Evolutionary conservation across 2,113 vertebrate genomes (phyloP), one percentile per base, ranked within the genome.

Genomic region (Thalassoma bifasciatum): DNA sequence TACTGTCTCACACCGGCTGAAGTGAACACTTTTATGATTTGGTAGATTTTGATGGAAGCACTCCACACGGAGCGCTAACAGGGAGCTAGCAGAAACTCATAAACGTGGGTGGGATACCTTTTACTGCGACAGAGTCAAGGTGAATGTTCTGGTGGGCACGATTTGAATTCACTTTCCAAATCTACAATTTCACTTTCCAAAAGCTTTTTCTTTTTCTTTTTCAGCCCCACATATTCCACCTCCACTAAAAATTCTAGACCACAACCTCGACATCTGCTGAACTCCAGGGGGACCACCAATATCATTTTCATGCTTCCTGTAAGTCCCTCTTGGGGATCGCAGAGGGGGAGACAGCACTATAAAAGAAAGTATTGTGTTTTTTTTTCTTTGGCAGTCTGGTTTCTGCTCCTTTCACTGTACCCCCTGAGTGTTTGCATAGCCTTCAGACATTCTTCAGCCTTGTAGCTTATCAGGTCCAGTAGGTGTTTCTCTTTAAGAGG

Each of bases 241-340:
- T 68, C 34, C 34, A 30, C 53, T 42, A 64, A 71, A 68, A 23
- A 81, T 66, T 80, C 47, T 65, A 13, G 51, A 81, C 68, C 69
- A 77, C 44, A 40, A 36, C 30, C 14, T 0, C 4, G 19, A 66
- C 72, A 63, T 71, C 66, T 75, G 72, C 62, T 51, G 52, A 81
- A 64, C 64, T 77, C 64, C 57, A 57, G 46, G 37, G 68, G 71
- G 65, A 73, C 61, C 49, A 60, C 58, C 52, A 63, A 67, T 46
- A 80, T 83, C 53, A 64, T 79, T 79, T 86, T 38, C 64, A 57
- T 75, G 61, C 66, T 64, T 74, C 59, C 60, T 54, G 66, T 73
- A 50, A 16, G 12, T 75, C 54, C 71, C 60, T 79, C 66, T 14
- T 30, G 53, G 65, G 70, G 40, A 77, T 75, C 16, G 22, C 52